A percentile compares a stretch with the other conserved stretches of the same genome.
Conservation (phyloP, 2,113 vertebrate genomes). For the Puffinus mauretanicus region DNA sequence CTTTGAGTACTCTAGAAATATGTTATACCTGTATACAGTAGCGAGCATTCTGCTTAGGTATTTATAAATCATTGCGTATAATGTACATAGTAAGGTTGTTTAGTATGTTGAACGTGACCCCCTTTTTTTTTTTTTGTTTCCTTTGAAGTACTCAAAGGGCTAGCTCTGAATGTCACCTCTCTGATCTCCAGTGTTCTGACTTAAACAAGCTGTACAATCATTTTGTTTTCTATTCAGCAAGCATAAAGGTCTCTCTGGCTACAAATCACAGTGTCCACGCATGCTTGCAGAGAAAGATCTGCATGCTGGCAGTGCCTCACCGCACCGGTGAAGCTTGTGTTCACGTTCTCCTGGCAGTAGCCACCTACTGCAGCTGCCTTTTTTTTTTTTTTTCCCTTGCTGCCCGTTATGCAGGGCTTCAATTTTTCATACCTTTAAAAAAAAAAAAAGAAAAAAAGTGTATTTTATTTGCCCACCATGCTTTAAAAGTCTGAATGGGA, state of each 20-base stretch:
- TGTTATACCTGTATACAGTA: slow-evolving; percentile 20
- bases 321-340: slow-evolving; percentile 3
- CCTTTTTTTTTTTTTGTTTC: neutral
- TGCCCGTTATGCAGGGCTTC: slow-evolving; percentile 61
- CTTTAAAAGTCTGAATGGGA: slow-evolving; percentile 56
- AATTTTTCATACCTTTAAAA: neutral
- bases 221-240: neutral
- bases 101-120: slow-evolving; percentile 29
- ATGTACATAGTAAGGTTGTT: slow-evolving; percentile 48
- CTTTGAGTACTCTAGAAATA: slow-evolving; percentile 38
- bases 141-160: slow-evolving; percentile 74
- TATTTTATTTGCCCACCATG: slow-evolving; percentile 43
- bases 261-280: slow-evolving; percentile 20
- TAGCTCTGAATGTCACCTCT: slow-evolving; percentile 66
- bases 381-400: slow-evolving; percentile 12
- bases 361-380: slow-evolving; percentile 65
- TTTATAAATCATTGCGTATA: slow-evolving; percentile 41
- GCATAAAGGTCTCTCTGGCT: slow-evolving; percentile 64
- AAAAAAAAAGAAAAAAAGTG: neutral
- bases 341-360: neutral
- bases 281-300: slow-evolving; percentile 48
- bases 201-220: slow-evolving; percentile 55
- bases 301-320: slow-evolving; percentile 66
- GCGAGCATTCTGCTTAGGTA: slow-evolving; percentile 27
- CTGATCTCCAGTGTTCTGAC: slow-evolving; percentile 32